Evolutionary conservation across 2,888 invertebrate species (phyloP), one percentile per base, ranked within the genome.

Genomic region (Drosophila ezoana): DNA sequence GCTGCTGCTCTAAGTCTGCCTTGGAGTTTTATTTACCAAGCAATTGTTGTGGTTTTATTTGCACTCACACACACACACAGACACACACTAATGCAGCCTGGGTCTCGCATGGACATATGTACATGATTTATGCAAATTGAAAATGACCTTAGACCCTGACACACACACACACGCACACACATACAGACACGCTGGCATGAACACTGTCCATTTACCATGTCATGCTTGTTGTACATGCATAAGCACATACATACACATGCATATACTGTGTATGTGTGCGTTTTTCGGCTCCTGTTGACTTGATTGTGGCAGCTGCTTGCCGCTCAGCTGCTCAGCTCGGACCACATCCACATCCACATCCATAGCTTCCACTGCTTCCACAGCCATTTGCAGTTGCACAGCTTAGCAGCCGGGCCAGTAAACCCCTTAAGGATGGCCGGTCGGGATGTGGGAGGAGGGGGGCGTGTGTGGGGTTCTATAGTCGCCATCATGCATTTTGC

Each of bases 51-150:
- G 83, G 77, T 71, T 73, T 69, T 69, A 67, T 73, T 79, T 63
- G 57, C 20, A 44, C 43, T n/a, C 5, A 20, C 43, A 51, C 48
- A 18, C 18, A 48, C 49, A 37, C 41, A 62, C 32, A 40, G 14
- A 52, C 43, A 49, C 28, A 41, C 18, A 37, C 33, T 67, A 43
- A 52, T 23, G 47, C 41, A 43, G 69, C 57, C 51, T 48, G 49
- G 63, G 60, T 62, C 65, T 66, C 67, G 68, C 64, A 67, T 79
- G 76, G 64, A 73, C 72, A 75, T 64, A n/a, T n/a, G n/a, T n/a
- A 72, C 81, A 83, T 89, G 89, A 87, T 89, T 87, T 87, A 87
- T 89, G 87, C 85, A 87, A 87, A 89, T 89, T 87, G 89, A 83
- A 85, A 87, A 74, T 85, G 85, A 87, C 83, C 87, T 87, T 87